Conservation (phyloP, 2,888 invertebrate genomes). For the Stenurella melanura region DNA sequence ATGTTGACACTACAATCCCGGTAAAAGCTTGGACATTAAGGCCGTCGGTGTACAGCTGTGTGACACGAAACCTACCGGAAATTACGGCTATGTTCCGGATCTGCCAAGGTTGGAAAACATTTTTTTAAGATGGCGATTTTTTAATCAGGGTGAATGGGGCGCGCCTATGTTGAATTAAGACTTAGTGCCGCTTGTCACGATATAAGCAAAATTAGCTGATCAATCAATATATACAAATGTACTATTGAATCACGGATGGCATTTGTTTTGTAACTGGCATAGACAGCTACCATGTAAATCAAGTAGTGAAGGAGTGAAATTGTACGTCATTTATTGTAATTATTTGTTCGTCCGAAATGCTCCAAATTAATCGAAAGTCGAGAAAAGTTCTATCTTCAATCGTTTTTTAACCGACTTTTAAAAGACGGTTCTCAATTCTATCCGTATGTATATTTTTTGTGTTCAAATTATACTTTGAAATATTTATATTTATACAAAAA, state of each 20-base stretch:
- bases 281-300: neutral
- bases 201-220: constrained; percentile 64
- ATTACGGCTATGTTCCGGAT: constrained; percentile 70
- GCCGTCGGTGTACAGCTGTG: constrained; percentile 65
- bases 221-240: constrained; percentile 63
- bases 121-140: constrained; percentile 71
- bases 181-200: constrained; percentile 71
- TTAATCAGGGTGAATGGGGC: constrained; percentile 72
- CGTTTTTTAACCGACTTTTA: too few species aligned
- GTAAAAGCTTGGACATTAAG: constrained; percentile 69
- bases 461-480: too few species aligned
- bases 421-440: too few species aligned
- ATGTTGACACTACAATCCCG: constrained; percentile 70
- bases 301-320: neutral
- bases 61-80: constrained; percentile 71
- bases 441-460: too few species aligned
- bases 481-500: too few species aligned
- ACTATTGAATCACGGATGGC: constrained; percentile 13
- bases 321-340: neutral
- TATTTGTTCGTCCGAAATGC: too few species aligned
- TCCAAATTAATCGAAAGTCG: too few species aligned
- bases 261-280: neutral
- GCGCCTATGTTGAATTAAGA: constrained; percentile 70
- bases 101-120: constrained; percentile 66
- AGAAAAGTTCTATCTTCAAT: too few species aligned